Percentiles rank a stretch among this genome's conserved stretches.
Conservation (phyloP, 2,797 vertebrate species). For the Rhadinocentrus ornatus region DNA sequence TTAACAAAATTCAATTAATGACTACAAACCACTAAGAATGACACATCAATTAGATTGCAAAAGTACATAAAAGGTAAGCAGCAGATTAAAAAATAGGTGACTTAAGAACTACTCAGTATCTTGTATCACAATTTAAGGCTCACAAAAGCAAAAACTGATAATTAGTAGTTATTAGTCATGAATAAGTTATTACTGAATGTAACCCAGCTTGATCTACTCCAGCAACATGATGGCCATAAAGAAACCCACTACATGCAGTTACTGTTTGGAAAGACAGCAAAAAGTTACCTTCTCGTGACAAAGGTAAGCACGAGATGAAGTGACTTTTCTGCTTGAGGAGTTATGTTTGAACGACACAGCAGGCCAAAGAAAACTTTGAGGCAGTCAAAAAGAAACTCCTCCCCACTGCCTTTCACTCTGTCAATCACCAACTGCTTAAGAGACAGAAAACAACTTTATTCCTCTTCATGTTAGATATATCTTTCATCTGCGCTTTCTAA, state of each 20-base stretch:
- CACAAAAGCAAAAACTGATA: too few relatives aligned
- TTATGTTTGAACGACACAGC: conserved; percentile 72
- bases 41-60: too few relatives aligned
- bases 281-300: conserved; percentile 38
- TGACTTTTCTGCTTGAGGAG: conserved; percentile 62
- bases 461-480: conserved; percentile 63
- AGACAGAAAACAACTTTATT: conserved; percentile 75
- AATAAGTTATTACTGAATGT: conserved; percentile 1
- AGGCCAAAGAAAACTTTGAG: conserved; percentile 78
- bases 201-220: conserved; percentile 32
- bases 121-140: too few relatives aligned
- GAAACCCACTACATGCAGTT: conserved; percentile 42
- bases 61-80: too few relatives aligned
- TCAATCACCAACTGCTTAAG: conserved; percentile 68
- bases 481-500: conserved; percentile 64
- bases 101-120: too few relatives aligned
- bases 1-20: too few relatives aligned
- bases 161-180: too few relatives aligned
- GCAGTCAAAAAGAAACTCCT: conserved; percentile 75
- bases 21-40: too few relatives aligned
- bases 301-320: conserved; percentile 40
- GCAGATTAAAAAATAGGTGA: too few relatives aligned
- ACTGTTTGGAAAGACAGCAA: conserved; percentile 36
- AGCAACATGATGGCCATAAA: conserved; percentile 37
- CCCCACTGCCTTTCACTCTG: conserved; percentile 58